phyloP scores from a whole-genome alignment of 2,888 invertebrate species.

The Drosophila pegasa region DNA sequence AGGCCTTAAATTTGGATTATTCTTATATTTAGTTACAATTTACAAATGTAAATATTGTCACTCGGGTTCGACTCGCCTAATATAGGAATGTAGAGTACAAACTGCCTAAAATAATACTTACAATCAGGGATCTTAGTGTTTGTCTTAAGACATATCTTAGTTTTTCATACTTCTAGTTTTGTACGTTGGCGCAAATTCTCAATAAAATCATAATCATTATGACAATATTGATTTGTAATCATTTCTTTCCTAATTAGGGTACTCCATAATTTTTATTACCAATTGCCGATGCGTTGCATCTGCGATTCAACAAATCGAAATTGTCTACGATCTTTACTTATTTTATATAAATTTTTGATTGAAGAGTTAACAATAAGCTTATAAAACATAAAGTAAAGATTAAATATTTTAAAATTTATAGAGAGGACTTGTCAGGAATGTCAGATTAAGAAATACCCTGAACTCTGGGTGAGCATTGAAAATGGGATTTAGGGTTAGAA shows the following conservation, averaged over 20 bases:
- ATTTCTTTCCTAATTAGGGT: neutral
- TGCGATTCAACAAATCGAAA: too few relatives aligned
- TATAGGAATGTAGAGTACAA: conserved; percentile 65
- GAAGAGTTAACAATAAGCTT: too few relatives aligned
- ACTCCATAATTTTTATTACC: neutral
- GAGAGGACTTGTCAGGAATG: too few relatives aligned
- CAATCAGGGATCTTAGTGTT: conserved; percentile 24
- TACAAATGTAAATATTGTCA: conserved; percentile 61
- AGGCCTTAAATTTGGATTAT: conserved; percentile 14
- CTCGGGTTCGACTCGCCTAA: conserved; percentile 36
- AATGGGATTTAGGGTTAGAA: too few relatives aligned
- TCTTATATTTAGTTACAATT: conserved; percentile 39
- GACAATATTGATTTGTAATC: neutral
- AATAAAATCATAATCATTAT: neutral
- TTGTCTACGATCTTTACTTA: neutral
- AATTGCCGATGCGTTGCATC: neutral
- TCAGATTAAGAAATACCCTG: too few relatives aligned
- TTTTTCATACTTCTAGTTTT: neutral
- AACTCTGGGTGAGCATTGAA: too few relatives aligned
- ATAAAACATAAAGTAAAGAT: neutral
- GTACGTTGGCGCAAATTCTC: neutral
- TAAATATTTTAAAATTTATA: neutral
- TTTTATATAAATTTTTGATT: too few relatives aligned
- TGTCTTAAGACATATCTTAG: neutral
- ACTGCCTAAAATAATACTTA: conserved; percentile 35